Percentiles rank a stretch among this genome's conserved stretches.
phyloP scores from a whole-genome alignment of 2,888 invertebrate genomes.

The Drosophila eohydei region DNA sequence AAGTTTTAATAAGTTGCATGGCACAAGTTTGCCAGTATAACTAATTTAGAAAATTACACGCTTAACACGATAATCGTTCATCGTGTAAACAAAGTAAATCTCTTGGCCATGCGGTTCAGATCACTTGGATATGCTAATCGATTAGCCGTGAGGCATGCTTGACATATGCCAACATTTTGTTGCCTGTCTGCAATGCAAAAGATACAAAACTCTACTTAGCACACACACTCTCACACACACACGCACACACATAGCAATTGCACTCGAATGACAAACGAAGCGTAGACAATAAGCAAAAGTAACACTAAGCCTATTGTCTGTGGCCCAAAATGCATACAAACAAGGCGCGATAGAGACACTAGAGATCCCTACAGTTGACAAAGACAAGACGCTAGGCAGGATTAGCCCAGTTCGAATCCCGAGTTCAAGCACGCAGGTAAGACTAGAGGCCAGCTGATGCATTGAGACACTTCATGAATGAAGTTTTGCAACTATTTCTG shows the following conservation, averaged over 20 bases:
- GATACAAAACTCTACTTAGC: slow-evolving; percentile 12
- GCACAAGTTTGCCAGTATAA: neutral
- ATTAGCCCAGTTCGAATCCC: slow-evolving; percentile 61
- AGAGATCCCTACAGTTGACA: slow-evolving; percentile 60
- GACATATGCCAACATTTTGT: slow-evolving; percentile 46
- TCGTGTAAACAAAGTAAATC: slow-evolving; percentile 4
- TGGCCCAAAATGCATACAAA: slow-evolving; percentile 70
- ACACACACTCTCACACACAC: neutral
- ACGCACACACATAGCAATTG: slow-evolving; percentile 21
- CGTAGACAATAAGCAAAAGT: slow-evolving; percentile 81
- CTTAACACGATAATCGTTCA: slow-evolving; percentile 3
- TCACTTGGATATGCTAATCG: slow-evolving; percentile 49
- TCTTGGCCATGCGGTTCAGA: slow-evolving; percentile 7
- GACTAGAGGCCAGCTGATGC: slow-evolving; percentile 34
- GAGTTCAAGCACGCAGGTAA: slow-evolving; percentile 50
- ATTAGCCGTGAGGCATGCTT: slow-evolving; percentile 44
- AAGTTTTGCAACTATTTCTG: slow-evolving; percentile 41
- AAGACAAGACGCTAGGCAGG: slow-evolving; percentile 64
- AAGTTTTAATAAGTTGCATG: slow-evolving; percentile 26
- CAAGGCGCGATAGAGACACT: slow-evolving; percentile 58
- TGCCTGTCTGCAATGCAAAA: slow-evolving; percentile 26
- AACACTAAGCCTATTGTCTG: slow-evolving; percentile 82
- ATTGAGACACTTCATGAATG: slow-evolving; percentile 40
- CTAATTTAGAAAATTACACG: neutral
- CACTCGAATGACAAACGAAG: slow-evolving; percentile 75